A percentile compares a stretch with the other conserved stretches of the same genome.
Conservation (phyloP, 2,888 invertebrate species). For the Melieria picta region DNA sequence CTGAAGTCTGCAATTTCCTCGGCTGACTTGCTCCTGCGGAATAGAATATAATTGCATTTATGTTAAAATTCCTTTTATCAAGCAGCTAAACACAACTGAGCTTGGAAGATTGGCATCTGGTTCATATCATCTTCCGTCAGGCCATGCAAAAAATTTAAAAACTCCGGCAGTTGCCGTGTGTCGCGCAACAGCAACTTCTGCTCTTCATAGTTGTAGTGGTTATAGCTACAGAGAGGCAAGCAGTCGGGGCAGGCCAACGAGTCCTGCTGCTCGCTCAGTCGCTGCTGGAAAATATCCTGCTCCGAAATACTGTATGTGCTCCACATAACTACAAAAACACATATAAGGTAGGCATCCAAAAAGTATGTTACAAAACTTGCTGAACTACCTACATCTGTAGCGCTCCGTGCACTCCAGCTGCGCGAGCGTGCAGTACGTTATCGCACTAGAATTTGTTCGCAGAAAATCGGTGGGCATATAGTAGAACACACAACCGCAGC, state of each 20-base stretch:
- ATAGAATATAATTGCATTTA: neutral
- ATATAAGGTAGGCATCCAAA: constrained; percentile 8
- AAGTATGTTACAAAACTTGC: neutral
- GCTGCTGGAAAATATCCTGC: constrained; percentile 8
- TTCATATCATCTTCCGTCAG: too few species aligned
- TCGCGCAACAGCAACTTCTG: constrained; percentile 31
- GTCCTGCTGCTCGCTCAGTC: constrained; percentile 40
- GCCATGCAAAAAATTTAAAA: constrained; percentile 38
- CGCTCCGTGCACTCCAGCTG: constrained; percentile 51
- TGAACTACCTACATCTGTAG: constrained; percentile 44
- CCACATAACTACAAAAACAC: constrained; percentile 45
- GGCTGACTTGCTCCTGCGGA: constrained; percentile 21
- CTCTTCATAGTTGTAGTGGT: constrained; percentile 48
- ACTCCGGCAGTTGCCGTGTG: neutral
- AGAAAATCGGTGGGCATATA: constrained; percentile 42
- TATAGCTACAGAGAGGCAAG: constrained; percentile 51
- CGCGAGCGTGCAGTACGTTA: constrained; percentile 50
- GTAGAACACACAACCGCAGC: constrained; percentile 55
- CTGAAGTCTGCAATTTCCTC: constrained; percentile 37
- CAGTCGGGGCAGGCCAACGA: constrained; percentile 49
- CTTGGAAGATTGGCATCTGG: too few species aligned
- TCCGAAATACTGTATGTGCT: constrained; percentile 40
- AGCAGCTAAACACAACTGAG: neutral
- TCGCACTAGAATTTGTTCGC: constrained; percentile 10
- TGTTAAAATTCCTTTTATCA: neutral